Evolutionary conservation across 2,888 invertebrate species (phyloP).

Genomic region (Amphipoea lucens): DNA sequence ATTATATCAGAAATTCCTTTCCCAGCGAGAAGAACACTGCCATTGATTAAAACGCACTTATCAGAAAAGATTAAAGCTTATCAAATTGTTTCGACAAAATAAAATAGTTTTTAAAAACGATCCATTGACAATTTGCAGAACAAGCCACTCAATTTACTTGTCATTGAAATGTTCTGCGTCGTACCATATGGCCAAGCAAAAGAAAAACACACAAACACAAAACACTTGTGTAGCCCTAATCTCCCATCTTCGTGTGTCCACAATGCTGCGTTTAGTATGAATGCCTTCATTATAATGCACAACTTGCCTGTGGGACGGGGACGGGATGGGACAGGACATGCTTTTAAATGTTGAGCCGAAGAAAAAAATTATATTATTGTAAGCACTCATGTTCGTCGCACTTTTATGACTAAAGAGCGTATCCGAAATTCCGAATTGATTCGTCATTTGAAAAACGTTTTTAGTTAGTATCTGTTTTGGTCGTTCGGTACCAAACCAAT

Average conservation of each 20-base stretch:
- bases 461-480: too few relatives aligned
- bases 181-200: constrained; percentile 25
- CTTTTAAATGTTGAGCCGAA: constrained; percentile 29
- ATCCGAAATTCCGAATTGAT: not conserved
- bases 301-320: constrained; percentile 48
- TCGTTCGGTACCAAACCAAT: not conserved
- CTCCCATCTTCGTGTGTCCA: constrained; percentile 55
- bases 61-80: too few relatives aligned
- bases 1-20: not conserved
- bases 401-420: constrained; percentile 3
- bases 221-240: constrained; percentile 59
- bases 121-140: constrained; percentile 32
- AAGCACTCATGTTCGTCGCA: too few relatives aligned
- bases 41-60: not conserved
- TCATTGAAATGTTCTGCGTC: constrained; percentile 41
- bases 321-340: constrained; percentile 63
- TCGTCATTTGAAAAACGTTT: constrained; percentile 2
- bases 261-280: constrained; percentile 63
- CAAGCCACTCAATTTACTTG: constrained; percentile 25
- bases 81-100: not conserved
- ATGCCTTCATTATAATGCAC: constrained; percentile 76
- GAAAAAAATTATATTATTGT: constrained; percentile 11
- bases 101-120: not conserved
- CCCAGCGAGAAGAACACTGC: not conserved
- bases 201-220: constrained; percentile 42